phyloP scores from a whole-genome alignment of 2,888 invertebrate genomes.

The Digitonthophagus gazella region DNA sequence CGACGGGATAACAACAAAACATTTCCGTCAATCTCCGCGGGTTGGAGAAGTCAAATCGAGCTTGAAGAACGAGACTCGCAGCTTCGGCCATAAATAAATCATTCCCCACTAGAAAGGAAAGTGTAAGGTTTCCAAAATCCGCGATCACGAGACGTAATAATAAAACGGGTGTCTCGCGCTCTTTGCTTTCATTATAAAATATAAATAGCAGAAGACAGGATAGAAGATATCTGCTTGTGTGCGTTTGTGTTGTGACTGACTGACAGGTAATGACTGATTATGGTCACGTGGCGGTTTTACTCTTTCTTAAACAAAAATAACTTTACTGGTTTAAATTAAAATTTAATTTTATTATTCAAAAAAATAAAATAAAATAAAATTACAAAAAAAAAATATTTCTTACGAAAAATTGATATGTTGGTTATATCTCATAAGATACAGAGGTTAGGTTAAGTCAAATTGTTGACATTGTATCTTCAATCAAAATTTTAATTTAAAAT shows the following conservation, averaged over 20 bases:
- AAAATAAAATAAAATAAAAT: no score
- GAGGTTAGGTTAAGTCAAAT: no score
- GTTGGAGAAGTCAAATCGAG: not conserved
- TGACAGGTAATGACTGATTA: conserved; percentile 28
- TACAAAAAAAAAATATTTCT: no score
- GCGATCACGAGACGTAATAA: not conserved
- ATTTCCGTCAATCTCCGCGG: not conserved
- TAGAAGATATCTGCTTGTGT: not conserved
- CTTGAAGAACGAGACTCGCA: not conserved
- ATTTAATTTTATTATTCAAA: no score
- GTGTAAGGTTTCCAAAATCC: not conserved
- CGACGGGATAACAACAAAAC: not conserved
- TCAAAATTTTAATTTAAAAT: no score
- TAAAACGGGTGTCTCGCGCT: not conserved
- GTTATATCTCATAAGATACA: no score
- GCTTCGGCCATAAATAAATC: not conserved
- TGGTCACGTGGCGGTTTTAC: conserved; percentile 28
- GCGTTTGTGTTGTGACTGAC: not conserved
- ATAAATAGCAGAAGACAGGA: not conserved
- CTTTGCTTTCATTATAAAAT: not conserved
- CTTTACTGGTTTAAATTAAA: not conserved
- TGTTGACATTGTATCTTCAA: no score
- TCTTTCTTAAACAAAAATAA: not conserved
- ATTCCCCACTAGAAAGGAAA: not conserved
- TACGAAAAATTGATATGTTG: no score